Evolutionary conservation across 2,888 invertebrate genomes (phyloP).

Genomic region (Odontocolon sp.): DNA sequence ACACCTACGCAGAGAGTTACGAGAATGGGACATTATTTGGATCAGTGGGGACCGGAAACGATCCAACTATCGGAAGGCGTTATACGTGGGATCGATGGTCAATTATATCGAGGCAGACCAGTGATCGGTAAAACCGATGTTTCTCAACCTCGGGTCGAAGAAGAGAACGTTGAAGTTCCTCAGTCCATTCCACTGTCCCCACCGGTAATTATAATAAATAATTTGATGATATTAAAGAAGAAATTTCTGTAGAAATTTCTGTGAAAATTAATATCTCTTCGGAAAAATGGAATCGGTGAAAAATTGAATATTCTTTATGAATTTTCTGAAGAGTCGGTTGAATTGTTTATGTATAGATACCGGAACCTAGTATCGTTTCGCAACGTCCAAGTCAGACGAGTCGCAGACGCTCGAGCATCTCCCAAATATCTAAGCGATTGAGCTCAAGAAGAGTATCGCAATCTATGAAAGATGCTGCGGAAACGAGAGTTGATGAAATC

Average conservation of each 20-base stretch:
- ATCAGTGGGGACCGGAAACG: slow-evolving; percentile 86
- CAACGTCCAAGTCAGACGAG: slow-evolving; percentile 34
- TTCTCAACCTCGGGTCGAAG: slow-evolving; percentile 34
- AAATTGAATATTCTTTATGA: not conserved
- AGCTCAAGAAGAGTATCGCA: slow-evolving; percentile 38
- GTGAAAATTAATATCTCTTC: no score
- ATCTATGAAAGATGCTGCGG: not conserved
- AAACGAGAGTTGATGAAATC: slow-evolving; percentile 10
- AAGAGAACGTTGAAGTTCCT: slow-evolving; percentile 5
- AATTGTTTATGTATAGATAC: slow-evolving; percentile 1
- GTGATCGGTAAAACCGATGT: slow-evolving; percentile 37
- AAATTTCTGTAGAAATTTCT: no score
- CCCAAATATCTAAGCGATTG: slow-evolving; percentile 31
- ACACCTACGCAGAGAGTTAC: slow-evolving; percentile 88
- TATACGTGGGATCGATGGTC: slow-evolving; percentile 79
- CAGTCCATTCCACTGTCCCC: slow-evolving; percentile 17
- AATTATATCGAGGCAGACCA: slow-evolving; percentile 68
- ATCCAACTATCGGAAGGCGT: slow-evolving; percentile 82
- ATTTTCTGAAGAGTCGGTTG: not conserved
- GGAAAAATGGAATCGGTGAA: no score
- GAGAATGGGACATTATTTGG: slow-evolving; percentile 85
- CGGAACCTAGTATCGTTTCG: slow-evolving; percentile 2
- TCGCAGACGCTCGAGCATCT: slow-evolving; percentile 40
- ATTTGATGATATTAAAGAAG: no score
- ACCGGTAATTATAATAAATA: slow-evolving; percentile 17